These are phyloP conservation scores for Acanthurus lineatus DNA, from an alignment of 2,797 vertebrate genomes.

Conservation along the genomic window DNA sequence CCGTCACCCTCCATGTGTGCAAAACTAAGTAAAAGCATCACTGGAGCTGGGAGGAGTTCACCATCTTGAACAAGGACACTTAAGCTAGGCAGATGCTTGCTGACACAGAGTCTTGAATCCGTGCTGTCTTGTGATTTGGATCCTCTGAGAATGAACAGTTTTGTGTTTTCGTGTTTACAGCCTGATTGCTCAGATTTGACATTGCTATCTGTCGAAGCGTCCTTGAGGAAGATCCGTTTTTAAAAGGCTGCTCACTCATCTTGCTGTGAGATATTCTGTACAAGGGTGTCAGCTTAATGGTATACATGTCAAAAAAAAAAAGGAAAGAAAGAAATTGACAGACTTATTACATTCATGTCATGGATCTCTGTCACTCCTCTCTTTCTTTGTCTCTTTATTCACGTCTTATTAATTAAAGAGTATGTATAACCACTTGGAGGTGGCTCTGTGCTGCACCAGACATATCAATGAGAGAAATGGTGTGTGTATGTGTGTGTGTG, in stretches of 20 bases:
- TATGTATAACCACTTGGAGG: constrained; percentile 44
- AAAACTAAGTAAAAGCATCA: constrained; percentile 35
- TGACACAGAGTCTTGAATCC: constrained; percentile 29
- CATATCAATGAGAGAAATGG: constrained; percentile 51
- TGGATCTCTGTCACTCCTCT: constrained; percentile 26
- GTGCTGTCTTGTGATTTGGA: constrained; percentile 4
- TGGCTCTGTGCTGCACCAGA: constrained; percentile 38
- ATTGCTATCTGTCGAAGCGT: constrained; percentile 1
- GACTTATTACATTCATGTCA: constrained; percentile 45
- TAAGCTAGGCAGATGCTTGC: constrained; percentile 43
- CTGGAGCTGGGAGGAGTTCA: constrained; percentile 27
- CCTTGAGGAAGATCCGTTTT: constrained; percentile 7
- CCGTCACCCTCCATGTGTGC: constrained; percentile 33
- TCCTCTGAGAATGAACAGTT: constrained; percentile 33
- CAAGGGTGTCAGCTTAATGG: neutral
- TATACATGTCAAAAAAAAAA: neutral
- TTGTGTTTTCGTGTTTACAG: constrained; percentile 17
- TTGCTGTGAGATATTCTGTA: neutral
- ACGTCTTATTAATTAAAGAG: constrained; percentile 69
- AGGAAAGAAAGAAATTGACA: neutral
- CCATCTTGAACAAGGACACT: constrained; percentile 64
- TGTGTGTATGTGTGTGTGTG: neutral
- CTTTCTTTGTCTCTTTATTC: constrained; percentile 34
- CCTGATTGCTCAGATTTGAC: constrained; percentile 15
- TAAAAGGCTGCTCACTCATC: neutral